phyloP scores from a whole-genome alignment of 2,888 invertebrate species.

The Leuctra nigra region DNA sequence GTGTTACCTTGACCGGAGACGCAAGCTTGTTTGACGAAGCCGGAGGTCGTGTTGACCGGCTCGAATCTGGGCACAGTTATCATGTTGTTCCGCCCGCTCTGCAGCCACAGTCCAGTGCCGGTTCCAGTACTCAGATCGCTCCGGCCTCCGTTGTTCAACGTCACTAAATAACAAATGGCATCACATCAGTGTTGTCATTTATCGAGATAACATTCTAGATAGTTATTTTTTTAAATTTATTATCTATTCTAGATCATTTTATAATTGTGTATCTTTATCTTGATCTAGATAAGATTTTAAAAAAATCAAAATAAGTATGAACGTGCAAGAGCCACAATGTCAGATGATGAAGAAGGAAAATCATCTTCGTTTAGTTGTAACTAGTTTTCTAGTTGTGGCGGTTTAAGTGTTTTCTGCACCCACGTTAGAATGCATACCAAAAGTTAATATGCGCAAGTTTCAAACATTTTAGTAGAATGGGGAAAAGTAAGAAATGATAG shows the following conservation, averaged over 20 bases:
- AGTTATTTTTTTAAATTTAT: background rate
- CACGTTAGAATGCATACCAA: no score
- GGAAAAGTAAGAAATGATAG: no score
- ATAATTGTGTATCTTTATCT: no score
- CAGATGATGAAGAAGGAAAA: no score
- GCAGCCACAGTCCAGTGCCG: slow-evolving; percentile 1
- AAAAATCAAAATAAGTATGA: no score
- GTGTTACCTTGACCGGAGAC: background rate
- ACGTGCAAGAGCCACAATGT: no score
- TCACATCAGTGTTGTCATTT: background rate
- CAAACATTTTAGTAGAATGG: no score
- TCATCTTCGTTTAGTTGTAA: no score
- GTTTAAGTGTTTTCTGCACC: no score
- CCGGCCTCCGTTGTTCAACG: background rate
- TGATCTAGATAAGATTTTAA: no score
- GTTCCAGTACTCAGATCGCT: background rate
- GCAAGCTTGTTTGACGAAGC: background rate
- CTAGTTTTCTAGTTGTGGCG: no score
- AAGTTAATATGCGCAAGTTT: no score
- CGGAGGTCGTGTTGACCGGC: background rate
- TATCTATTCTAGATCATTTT: background rate
- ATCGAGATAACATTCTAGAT: background rate
- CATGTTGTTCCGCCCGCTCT: background rate
- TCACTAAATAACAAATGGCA: background rate
- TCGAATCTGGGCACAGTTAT: background rate